Base-by-base conservation (phyloP, 2,797 vertebrate species). In the Oryzias sinensis region DNA sequence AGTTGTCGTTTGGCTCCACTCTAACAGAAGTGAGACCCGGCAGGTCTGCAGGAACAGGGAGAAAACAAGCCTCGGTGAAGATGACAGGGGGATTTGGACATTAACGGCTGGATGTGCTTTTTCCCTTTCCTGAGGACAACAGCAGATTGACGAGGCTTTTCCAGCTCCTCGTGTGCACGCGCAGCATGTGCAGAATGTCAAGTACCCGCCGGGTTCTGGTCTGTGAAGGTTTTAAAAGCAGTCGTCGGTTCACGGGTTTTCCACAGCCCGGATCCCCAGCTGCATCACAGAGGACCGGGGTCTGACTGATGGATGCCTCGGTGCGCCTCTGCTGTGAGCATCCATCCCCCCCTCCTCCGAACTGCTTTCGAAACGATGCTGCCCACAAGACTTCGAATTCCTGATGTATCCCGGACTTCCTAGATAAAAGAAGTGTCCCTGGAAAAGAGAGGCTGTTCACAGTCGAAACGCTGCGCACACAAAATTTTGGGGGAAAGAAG, bases 281-380 rank as follows among this genome's bases (percentile, higher is more conserved):
- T 80, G 87, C 84, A 88, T 82, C 80, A 76, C 76, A 63, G 62
- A 47, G 79, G 68, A 73, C 74, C 70, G 13, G 70, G 46, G 20
- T 79, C 66, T 43, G 80, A 80, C 77, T 74, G 50, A 73, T 46
- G 50, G 70, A 56, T 46, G 65, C 70, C 72, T 64, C 76, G 55
- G 81, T 80, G 83, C 79, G 78, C 73, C 65, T 81, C 82, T 60
- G 65, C 17, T 11, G 62, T 69, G 54, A 7, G 66, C 74, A 70
- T 82, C 67, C 80, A 69, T 79, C 17, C 73, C 70, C 72, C 74
- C 75, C 33, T 33, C 33, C 33, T 37, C 48, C 50, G 53, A 68
- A 55, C 78, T 66, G 76, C 81, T 59, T 65, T 53, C 74, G 78
- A 62, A 79, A 80, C 82, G 82, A 87, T 64, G 79, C 85, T 62